Percentiles rank a stretch among this genome's conserved stretches.
Evolutionary conservation across 2,797 vertebrate genomes (phyloP).

Genomic region (Artibeus lituratus): DNA sequence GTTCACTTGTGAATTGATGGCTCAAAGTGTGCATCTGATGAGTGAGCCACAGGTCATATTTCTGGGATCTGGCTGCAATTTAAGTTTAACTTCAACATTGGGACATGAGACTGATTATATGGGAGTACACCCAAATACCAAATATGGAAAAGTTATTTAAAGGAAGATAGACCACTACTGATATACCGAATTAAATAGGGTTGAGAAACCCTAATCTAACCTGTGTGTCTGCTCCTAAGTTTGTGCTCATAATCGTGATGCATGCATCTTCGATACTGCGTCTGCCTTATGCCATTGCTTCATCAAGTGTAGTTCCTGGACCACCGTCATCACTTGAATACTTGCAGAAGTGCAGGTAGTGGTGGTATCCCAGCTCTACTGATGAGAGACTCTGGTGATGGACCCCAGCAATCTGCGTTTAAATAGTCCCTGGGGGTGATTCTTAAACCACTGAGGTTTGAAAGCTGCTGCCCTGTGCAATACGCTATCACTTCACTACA

Average conservation of each 20-base stretch:
- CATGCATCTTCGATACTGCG: fast-evolving
- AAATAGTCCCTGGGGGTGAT: neutral
- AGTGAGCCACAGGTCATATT: neutral
- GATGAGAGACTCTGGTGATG: neutral
- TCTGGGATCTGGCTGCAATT: neutral
- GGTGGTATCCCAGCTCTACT: neutral
- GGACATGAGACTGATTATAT: neutral
- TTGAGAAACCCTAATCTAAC: neutral
- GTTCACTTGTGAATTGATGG: neutral
- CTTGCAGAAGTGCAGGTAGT: neutral
- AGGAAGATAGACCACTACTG: neutral
- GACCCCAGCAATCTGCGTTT: neutral
- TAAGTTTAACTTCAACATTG: neutral
- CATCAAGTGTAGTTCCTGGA: neutral
- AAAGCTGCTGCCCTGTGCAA: neutral
- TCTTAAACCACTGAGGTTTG: neutral
- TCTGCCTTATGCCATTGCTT: neutral
- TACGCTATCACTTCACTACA: neutral
- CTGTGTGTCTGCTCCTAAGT: neutral
- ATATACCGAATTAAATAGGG: neutral
- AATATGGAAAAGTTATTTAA: neutral
- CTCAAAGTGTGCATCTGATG: neutral
- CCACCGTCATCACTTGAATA: neutral
- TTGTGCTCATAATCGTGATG: neutral
- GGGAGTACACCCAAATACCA: neutral